Percentiles rank a stretch among this genome's conserved stretches.
Conservation (phyloP, 1,140 invertebrate genomes). For the Eurosta solidaginis region DNA sequence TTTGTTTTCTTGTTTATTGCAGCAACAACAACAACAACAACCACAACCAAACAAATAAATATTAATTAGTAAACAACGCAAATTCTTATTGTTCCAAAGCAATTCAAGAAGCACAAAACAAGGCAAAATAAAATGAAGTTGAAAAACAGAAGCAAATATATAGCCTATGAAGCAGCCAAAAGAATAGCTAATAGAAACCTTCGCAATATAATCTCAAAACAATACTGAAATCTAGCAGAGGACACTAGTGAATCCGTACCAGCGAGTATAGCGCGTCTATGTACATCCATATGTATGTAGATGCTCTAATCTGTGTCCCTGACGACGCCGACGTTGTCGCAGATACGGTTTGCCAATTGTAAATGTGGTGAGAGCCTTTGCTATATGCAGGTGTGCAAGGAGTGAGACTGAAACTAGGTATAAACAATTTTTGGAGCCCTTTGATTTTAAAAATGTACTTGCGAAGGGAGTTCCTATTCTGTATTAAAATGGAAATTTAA, state of each 20-base stretch:
- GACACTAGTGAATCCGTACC: slow-evolving; percentile 16
- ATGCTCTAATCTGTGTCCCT: slow-evolving; percentile 7
- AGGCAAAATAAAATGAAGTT: background rate
- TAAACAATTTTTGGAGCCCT: too few species aligned
- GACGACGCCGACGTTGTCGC: background rate
- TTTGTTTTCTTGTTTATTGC: background rate
- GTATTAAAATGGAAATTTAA: too few species aligned
- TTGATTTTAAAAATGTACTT: too few species aligned
- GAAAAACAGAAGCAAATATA: background rate
- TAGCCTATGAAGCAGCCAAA: background rate
- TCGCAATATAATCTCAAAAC: background rate
- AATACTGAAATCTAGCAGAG: background rate
- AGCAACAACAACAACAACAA: background rate
- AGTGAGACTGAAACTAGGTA: too few species aligned
- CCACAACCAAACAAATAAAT: background rate
- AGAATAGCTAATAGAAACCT: slow-evolving; percentile 17
- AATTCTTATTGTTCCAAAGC: background rate
- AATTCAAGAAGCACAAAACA: background rate
- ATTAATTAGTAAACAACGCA: background rate
- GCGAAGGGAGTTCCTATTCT: too few species aligned
- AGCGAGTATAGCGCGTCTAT: background rate
- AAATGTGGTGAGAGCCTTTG: background rate
- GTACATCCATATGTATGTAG: too few species aligned
- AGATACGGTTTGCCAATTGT: background rate
- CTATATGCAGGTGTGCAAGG: too few species aligned